Evolutionary conservation across 2,888 invertebrate genomes (phyloP), one percentile per base, ranked within the genome.

Genomic region (Erebia epiphron): DNA sequence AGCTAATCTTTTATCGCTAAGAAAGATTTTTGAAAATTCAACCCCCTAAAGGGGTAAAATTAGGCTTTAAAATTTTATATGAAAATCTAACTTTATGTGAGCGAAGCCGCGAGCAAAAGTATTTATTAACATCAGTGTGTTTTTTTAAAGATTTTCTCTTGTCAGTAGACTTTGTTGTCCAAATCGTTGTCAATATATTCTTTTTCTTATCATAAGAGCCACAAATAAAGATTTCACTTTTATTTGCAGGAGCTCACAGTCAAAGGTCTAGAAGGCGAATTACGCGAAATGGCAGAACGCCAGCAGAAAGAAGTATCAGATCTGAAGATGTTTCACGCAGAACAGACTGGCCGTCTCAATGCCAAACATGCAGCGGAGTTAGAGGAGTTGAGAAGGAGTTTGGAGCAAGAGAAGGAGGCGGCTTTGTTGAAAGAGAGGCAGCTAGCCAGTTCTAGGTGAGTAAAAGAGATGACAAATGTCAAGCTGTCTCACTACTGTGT

Each of bases 261-360:
- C 0, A 97, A 97, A 90, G 97, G 97, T 0, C 86, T 98, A n/a
- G 97, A 98, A 86, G 96, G 97, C 0, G 98, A 98, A 85, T 93
- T 98, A 3, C 95, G 96, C 35, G 96, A 95, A 78, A 97, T 98
- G 96, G 95, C 96, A 49, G 95, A 95, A 21, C 93, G 95, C 1
- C 96, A 97, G 81, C 95, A 95, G 80, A 94, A 95, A 68, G 95
- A 96, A 80, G 83, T 96, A 67, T 93, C 94, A 0, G 95, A 91
- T 41, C 75, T 94, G 62, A 91, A 90, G 81, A 91, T 93, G 90
- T 72, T 75, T 9, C 90, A 94, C 78, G 90, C 91, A 0, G 91
- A 92, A 70, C 86, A 87, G 13, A 76, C 77, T 72, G 93, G 94
- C 0, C 81, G 91, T 0, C 78, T 86, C 57, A 90, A 93, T 75